Conservation (phyloP, 2,888 invertebrate species). For the Tenthredo livida region DNA sequence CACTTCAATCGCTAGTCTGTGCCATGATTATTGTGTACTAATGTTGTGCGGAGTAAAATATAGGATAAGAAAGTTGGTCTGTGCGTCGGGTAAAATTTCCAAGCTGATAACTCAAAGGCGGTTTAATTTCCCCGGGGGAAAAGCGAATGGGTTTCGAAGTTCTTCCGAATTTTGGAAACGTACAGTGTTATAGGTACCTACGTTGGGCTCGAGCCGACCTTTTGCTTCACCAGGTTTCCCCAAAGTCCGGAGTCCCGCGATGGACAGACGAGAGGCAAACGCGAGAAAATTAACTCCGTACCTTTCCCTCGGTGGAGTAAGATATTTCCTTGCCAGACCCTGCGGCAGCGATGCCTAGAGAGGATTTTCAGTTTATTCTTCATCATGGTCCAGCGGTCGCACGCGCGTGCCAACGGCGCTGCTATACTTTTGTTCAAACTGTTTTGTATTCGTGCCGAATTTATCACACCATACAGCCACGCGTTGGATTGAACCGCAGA, state of each 20-base stretch:
- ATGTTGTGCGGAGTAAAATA: not conserved
- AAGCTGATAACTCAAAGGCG: slow-evolving; percentile 24
- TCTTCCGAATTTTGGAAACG: slow-evolving; percentile 27
- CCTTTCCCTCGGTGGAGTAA: not conserved
- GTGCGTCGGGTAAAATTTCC: not conserved
- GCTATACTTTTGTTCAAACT: slow-evolving; percentile 3
- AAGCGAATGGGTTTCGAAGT: not conserved
- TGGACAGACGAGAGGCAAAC: slow-evolving; percentile 4
- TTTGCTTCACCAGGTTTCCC: slow-evolving; percentile 10
- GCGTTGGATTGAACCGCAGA: slow-evolving; percentile 3
- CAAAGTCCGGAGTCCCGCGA: not conserved
- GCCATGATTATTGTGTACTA: not conserved
- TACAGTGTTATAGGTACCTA: not conserved
- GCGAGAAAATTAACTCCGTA: slow-evolving; percentile 25
- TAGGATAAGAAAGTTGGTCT: not conserved
- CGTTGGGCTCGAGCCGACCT: not conserved
- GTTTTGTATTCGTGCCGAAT: slow-evolving; percentile 41
- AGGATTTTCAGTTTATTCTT: slow-evolving; percentile 2
- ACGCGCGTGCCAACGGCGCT: not conserved
- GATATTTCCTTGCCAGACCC: not conserved
- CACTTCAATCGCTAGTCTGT: too few species aligned
- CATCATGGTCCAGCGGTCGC: not conserved
- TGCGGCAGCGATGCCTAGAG: not conserved
- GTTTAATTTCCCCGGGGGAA: slow-evolving; percentile 30
- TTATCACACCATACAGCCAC: not conserved